Base-by-base conservation (phyloP, 2,797 vertebrate species). In the Danio jaintianensis region DNA sequence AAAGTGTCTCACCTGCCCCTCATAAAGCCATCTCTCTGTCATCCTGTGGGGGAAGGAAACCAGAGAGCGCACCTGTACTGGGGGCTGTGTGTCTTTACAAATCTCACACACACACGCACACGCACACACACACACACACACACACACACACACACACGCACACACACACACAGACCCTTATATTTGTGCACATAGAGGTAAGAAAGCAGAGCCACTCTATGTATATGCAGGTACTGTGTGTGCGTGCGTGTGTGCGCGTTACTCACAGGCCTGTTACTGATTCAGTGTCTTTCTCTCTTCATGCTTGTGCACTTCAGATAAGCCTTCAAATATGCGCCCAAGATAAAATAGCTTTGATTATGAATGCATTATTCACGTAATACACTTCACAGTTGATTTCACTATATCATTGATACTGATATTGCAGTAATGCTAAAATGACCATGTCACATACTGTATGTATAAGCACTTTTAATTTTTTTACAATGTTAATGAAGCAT, bases 41-140 rank as follows among this genome's bases (percentile, higher is more conserved):
- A 84, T 84, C 80, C 70, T 79, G 75, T 79, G 75, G 20, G 45
- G 64, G 67, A 78, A 52, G 38, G 83, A 79, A 82, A 84, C 45
- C 52, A 74, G 75, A 81, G 68, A 69, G 64, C 11, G 9, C 75
- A 84, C 83, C 79, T 84, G 74, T 66, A 84, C 18, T 52, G 67
- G 67, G 20, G 56, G 29, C 38, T 40, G 16, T 45, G 53, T 56
- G 20, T 53, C 50, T 61, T 36, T 55, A 66, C 62, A 66, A 29
- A 67, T 45, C 29, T 29, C 29, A 29, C 29, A 52, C 12, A 13
- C 48, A 52, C 48, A 52, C 48, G 52, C 29, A 29, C 29, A 29
- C 29, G 29, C 29, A 29, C 29, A 29, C 29, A 29, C 29, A 29
- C 29, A 29, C 29, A 29, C 29, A 29, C n/a, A n/a, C n/a, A n/a